Base-by-base conservation (phyloP, 2,113 vertebrate species). In the Podarcis muralis region DNA sequence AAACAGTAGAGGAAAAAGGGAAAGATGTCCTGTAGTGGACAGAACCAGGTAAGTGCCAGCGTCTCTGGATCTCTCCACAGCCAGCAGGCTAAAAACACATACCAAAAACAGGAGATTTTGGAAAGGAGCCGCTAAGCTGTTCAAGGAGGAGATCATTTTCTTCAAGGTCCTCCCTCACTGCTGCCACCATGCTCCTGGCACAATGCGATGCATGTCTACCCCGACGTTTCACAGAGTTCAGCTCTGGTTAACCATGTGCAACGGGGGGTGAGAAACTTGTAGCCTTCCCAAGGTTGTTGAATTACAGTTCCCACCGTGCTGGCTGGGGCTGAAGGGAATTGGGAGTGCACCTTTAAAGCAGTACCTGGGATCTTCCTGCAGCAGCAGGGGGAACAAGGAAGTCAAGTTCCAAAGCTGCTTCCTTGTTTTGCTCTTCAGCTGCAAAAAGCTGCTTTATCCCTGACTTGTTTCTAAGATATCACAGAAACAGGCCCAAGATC, bases 1-100 rank as follows among this genome's bases (percentile, higher is more conserved):
- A 96, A 98, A 99, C 94, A 99, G 88, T 88, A 99, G 95, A 0
- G 99, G 99, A 89, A 99, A 98, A 83, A 99, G 97, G 0, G 99
- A 99, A 93, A 98, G 98, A 90, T 99, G 98, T 4, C 98, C 99
- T 0, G 98, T 97, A 62, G 98, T 98, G 83, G 96, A 89, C 92
- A 99, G 96, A 66, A 99, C 91, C 90, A 99, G 94, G 93, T 98
- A 99, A 81, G 97, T 97, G n/a, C 98, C 96, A 94, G 98, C 98
- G 93, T 99, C 98, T 94, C 97, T 97, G 89, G 96, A 97, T 94
- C 93, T 98, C 94, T 98, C 97, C 48, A 99, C 98, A 3, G 98
- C 97, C 90, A 99, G 90, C 87, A 99, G 95, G 93, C 99, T 99
- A 86, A 93, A 95, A 79, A 1, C 22, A 0, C 59, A 92, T 92